These are phyloP conservation scores for Galbula dea DNA, from an alignment of 2,113 vertebrate species.

Conservation along the genomic window DNA sequence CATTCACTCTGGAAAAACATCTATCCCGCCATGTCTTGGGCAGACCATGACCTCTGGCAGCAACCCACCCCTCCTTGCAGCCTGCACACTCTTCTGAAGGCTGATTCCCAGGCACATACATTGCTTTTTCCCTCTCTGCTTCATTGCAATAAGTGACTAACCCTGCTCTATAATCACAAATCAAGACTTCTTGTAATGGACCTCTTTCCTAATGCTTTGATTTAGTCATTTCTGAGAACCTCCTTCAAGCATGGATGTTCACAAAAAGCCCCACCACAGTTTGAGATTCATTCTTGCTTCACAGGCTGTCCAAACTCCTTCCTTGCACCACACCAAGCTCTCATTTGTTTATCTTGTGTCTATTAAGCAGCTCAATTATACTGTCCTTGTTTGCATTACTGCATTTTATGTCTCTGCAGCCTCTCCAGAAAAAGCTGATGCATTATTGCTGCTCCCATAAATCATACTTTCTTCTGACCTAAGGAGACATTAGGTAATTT, in stretches of 20 bases:
- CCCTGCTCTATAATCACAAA: neutral
- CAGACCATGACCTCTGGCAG: neutral
- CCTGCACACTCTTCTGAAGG: accelerated
- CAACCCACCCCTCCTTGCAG: neutral
- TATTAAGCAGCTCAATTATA: neutral
- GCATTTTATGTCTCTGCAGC: neutral
- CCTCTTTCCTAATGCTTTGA: neutral
- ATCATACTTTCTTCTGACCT: neutral
- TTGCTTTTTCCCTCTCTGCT: accelerated
- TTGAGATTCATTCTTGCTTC: neutral
- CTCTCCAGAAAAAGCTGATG: neutral
- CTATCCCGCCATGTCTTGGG: accelerated
- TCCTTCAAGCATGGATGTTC: neutral
- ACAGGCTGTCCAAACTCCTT: neutral
- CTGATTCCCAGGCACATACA: neutral
- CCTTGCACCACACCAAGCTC: neutral
- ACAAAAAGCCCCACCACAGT: neutral
- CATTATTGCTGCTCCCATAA: neutral
- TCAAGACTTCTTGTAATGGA: neutral
- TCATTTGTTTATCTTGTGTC: neutral
- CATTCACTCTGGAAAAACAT: neutral
- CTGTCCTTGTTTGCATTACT: neutral
- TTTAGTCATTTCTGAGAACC: neutral
- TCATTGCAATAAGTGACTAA: neutral
- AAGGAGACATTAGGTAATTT: neutral